Evolutionary conservation across 1,140 invertebrate species (phyloP), one percentile per base, ranked within the genome.

Genomic region (Thereuonema tuberculata): DNA sequence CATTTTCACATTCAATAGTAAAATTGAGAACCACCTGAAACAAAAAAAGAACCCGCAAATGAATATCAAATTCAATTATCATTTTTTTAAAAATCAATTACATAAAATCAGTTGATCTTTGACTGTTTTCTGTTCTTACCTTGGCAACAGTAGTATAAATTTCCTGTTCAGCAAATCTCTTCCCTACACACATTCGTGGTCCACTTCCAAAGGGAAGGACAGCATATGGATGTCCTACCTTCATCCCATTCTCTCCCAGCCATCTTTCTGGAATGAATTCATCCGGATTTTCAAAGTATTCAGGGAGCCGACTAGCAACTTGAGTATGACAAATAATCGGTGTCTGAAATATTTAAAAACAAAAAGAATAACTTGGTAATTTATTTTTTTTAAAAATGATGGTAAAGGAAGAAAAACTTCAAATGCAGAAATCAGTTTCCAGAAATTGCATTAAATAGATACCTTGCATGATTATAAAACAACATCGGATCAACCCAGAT

Each of bases 201-300:
- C 93, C 93, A 57, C 82, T 79, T 0, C 93, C 93, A 74, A 96
- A 98, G 0, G 93, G 89, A 1, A 87, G 81, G 0, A 93, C 80
- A 20, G 92, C 72, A 62, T 80, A 84, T 0, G 81, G 81, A 71
- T 83, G 74, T 55, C 1, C 63, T 54, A 20, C 61, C 58, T 17
- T 9, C 72, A 12, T 73, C 66, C 43, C 67, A 64, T 3, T 58
- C 14, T 64, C 66, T 37, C 20, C 68, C 17, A 93, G 69, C 92
- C 85, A 96, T 48, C 86, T 78, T 73, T 90, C 89, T 5, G 92
- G 92, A 14, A 79, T 69, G 68, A 84, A 96, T 60, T 84, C 74
- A 31, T 78, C 71, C 2, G 90, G 84, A 50, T 85, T 75, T 61
- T 79, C 79, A 72, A 87, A 95, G 72, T 92, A 87, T 47, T 79